Evolutionary conservation across 2,113 vertebrate genomes (phyloP).

Genomic region (Brachyistius frenatus): DNA sequence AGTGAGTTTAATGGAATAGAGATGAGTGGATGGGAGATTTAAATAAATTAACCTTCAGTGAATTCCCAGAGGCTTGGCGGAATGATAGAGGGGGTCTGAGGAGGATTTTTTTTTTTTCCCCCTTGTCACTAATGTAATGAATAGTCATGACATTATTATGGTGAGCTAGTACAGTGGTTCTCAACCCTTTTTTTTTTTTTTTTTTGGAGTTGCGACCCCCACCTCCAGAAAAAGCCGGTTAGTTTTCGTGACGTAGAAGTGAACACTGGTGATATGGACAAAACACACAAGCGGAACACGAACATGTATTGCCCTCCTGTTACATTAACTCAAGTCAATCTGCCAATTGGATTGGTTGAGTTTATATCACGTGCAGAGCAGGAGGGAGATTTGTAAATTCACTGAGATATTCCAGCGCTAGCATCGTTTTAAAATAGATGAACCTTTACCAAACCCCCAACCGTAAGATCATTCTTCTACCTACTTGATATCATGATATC

Average conservation of each 20-base stretch:
- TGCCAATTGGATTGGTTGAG: constrained; percentile 8
- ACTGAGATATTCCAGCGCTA: constrained; percentile 31
- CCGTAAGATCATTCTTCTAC: constrained; percentile 41
- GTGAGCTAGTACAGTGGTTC: neutral
- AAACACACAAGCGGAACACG: neutral
- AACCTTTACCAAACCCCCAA: constrained; percentile 74
- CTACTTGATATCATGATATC: constrained; percentile 54
- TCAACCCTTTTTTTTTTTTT: too few relatives aligned
- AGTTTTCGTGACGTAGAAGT: neutral
- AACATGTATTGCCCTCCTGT: constrained; percentile 12
- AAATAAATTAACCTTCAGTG: constrained; percentile 87
- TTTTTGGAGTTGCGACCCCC: too few relatives aligned
- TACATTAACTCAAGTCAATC: constrained; percentile 12
- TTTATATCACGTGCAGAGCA: constrained; percentile 26
- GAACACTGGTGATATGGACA: constrained; percentile 9
- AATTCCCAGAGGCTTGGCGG: constrained; percentile 66
- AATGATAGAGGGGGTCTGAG: constrained; percentile 69
- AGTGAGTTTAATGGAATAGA: constrained; percentile 84
- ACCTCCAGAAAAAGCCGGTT: too few relatives aligned
- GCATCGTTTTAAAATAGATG: constrained; percentile 77
- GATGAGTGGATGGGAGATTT: constrained; percentile 83
- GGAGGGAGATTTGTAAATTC: constrained; percentile 31
- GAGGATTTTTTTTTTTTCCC: constrained; percentile 66
- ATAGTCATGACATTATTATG: constrained; percentile 75
- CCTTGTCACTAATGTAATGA: constrained; percentile 73